Percentiles rank a stretch among this genome's conserved stretches.
Conservation (phyloP, 2,888 invertebrate genomes). For the Drosophila niveifrons region DNA sequence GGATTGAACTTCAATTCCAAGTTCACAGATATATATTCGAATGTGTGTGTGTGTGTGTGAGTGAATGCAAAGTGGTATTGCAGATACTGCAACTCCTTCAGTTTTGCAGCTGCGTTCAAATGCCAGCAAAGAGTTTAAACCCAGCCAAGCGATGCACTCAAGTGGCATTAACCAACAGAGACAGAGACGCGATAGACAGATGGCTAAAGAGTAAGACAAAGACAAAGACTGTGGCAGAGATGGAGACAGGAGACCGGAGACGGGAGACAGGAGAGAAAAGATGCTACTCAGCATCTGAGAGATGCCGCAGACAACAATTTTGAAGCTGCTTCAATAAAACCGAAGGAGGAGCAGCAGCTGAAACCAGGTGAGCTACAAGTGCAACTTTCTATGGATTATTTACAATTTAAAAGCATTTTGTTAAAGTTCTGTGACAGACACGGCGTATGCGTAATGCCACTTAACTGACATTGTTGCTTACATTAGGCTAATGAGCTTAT, state of each 20-base stretch:
- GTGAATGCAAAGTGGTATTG: slow-evolving; percentile 66
- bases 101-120: slow-evolving; percentile 52
- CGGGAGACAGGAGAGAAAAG: neutral
- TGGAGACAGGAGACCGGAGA: neutral
- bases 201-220: slow-evolving; percentile 11
- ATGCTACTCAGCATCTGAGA: neutral
- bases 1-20: slow-evolving; percentile 73
- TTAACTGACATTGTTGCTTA: slow-evolving; percentile 54
- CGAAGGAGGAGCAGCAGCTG: neutral
- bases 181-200: slow-evolving; percentile 22
- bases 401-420: slow-evolving; percentile 60
- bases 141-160: slow-evolving; percentile 73
- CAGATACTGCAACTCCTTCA: slow-evolving; percentile 39
- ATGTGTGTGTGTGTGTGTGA: slow-evolving; percentile 27
- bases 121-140: slow-evolving; percentile 74
- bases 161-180: slow-evolving; percentile 65
- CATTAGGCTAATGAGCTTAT: slow-evolving; percentile 69
- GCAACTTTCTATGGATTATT: slow-evolving; percentile 42
- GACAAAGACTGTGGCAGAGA: slow-evolving; percentile 8
- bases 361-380: slow-evolving; percentile 29
- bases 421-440: slow-evolving; percentile 34
- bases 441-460: slow-evolving; percentile 55
- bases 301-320: slow-evolving; percentile 32
- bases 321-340: slow-evolving; percentile 33
- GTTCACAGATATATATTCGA: slow-evolving; percentile 25